Evolutionary conservation across 2,888 invertebrate species (phyloP).

Genomic region (Falcaria lacertinaria): DNA sequence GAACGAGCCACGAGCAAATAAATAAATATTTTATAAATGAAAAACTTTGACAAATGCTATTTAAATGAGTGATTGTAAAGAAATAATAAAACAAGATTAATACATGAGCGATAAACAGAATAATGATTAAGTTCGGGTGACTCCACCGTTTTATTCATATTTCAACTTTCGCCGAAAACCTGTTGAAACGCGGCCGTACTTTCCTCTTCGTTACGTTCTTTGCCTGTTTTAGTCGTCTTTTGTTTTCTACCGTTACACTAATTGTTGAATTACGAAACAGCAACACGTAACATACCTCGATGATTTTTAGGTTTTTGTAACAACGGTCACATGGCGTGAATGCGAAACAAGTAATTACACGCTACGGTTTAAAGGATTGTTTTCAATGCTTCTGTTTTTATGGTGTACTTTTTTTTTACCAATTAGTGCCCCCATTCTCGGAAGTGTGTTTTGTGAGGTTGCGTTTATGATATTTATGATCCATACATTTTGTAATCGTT

Average conservation of each 20-base stretch:
- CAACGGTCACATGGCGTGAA: constrained; percentile 10
- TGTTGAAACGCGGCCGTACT: constrained; percentile 24
- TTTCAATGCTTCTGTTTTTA: neutral
- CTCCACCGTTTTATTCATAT: neutral
- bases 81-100: no score
- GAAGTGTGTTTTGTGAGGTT: no score
- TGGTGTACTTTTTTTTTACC: neutral
- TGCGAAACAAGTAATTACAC: neutral
- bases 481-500: no score
- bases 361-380: neutral
- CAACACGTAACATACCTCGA: constrained; percentile 19
- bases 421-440: no score
- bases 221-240: constrained; percentile 29
- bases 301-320: constrained; percentile 6
- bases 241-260: constrained; percentile 33
- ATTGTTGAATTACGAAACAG: constrained; percentile 30
- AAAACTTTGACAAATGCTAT: no score
- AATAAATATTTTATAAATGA: no score
- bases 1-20: no score
- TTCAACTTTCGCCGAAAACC: constrained; percentile 7
- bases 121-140: neutral
- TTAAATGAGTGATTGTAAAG: no score
- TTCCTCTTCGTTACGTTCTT: constrained; percentile 27
- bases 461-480: no score
- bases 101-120: neutral